These are phyloP conservation scores for Chloebia gouldiae DNA, from an alignment of 2,113 vertebrate species.

Conservation along the genomic window DNA sequence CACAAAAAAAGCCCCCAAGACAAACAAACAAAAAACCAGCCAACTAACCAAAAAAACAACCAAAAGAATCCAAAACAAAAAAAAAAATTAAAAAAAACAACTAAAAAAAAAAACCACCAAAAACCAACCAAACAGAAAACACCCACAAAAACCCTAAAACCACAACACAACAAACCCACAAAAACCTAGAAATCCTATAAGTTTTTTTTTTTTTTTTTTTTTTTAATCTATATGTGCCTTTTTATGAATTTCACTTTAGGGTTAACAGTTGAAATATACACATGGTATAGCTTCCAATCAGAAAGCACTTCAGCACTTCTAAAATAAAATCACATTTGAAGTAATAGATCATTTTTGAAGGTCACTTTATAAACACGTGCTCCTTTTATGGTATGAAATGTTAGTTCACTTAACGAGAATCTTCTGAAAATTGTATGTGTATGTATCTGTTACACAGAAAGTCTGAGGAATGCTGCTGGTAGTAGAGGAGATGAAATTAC, in stretches of 20 bases:
- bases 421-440: not conserved
- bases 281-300: not conserved
- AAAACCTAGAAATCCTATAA: not conserved
- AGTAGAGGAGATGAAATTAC: not conserved
- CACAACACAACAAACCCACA: not conserved
- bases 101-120: too few species aligned
- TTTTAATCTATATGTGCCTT: not conserved
- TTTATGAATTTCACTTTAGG: not conserved
- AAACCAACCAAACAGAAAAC: not conserved
- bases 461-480: not conserved
- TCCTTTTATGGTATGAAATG: not conserved
- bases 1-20: accelerated
- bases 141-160: not conserved
- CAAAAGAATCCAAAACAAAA: not conserved
- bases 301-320: not conserved
- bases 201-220: not conserved
- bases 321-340: not conserved
- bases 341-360: not conserved
- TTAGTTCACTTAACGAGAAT: not conserved
- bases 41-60: not conserved
- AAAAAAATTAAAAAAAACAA: not conserved
- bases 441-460: not conserved
- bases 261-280: not conserved
- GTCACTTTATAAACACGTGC: not conserved
- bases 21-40: not conserved